Conservation (phyloP, 2,888 invertebrate genomes). For the Tolmerus cingulatus region DNA sequence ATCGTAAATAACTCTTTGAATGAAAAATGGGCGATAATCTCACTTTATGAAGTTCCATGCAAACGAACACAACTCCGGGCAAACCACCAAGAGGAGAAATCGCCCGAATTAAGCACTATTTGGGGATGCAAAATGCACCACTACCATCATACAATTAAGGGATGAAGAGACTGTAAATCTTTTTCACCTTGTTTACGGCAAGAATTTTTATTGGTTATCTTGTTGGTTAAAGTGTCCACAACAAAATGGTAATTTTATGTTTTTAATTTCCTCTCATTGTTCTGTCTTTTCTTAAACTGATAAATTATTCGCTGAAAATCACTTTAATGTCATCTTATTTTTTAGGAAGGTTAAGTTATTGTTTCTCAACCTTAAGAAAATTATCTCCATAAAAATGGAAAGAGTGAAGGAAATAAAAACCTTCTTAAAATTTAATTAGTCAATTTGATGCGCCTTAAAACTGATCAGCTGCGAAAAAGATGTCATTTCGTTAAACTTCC, state of each 20-base stretch:
- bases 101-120: neutral
- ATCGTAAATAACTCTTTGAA: conserved; percentile 20
- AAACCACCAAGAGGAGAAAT: neutral
- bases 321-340: neutral
- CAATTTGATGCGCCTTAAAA: neutral
- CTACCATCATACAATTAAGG: neutral
- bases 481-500: neutral
- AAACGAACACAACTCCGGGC: neutral
- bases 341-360: neutral
- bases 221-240: neutral
- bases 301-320: neutral
- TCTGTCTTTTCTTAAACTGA: neutral
- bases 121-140: neutral
- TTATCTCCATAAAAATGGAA: neutral
- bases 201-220: neutral
- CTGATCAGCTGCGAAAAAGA: neutral
- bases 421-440: neutral
- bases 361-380: neutral
- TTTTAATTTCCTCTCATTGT: neutral
- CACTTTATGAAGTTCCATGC: conserved; percentile 17
- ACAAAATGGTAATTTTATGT: conserved; percentile 23
- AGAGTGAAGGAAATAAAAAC: neutral
- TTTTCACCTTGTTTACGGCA: conserved; percentile 20
- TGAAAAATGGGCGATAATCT: conserved; percentile 32
- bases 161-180: conserved; percentile 4